Evolutionary conservation across 2,113 vertebrate species (phyloP).

Genomic region (Cyprinodon variegatus): DNA sequence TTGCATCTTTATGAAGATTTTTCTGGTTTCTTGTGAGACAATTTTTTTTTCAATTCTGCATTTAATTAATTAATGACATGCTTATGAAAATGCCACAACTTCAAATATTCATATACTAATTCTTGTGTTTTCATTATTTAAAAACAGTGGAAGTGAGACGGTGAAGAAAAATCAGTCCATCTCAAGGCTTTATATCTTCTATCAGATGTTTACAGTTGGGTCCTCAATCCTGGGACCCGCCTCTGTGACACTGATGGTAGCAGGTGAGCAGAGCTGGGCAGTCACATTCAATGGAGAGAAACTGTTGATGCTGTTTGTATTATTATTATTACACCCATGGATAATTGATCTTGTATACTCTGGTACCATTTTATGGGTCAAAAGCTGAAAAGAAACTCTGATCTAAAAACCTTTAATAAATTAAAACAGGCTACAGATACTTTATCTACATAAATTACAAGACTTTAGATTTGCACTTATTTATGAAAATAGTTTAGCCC

Average conservation of each 20-base stretch:
- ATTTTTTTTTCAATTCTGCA: not conserved
- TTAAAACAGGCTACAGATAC: not conserved
- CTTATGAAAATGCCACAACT: not conserved
- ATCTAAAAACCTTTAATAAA: not conserved
- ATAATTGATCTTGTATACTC: too few species aligned
- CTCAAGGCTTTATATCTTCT: slow-evolving; percentile 81
- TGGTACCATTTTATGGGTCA: too few species aligned
- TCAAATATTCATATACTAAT: not conserved
- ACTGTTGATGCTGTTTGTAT: too few species aligned
- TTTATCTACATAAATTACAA: not conserved
- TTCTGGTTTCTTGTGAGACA: too few species aligned
- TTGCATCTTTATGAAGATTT: too few species aligned
- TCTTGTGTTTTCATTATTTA: slow-evolving; percentile 20
- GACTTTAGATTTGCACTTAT: not conserved
- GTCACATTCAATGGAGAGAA: not conserved
- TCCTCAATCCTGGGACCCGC: slow-evolving; percentile 85
- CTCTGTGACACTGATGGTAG: slow-evolving; percentile 84
- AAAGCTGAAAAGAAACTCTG: too few species aligned
- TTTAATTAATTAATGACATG: not conserved
- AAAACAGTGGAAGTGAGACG: slow-evolving; percentile 71
- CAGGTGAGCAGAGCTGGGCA: slow-evolving; percentile 64
- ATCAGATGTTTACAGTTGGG: slow-evolving; percentile 83
- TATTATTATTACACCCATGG: too few species aligned
- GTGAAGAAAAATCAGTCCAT: slow-evolving; percentile 82
- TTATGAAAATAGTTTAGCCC: not conserved